Percentiles rank a stretch among this genome's conserved stretches.
These are phyloP conservation scores for Pseudobourletiella spinata DNA, from an alignment of 1,140 invertebrate species.

Conservation along the genomic window DNA sequence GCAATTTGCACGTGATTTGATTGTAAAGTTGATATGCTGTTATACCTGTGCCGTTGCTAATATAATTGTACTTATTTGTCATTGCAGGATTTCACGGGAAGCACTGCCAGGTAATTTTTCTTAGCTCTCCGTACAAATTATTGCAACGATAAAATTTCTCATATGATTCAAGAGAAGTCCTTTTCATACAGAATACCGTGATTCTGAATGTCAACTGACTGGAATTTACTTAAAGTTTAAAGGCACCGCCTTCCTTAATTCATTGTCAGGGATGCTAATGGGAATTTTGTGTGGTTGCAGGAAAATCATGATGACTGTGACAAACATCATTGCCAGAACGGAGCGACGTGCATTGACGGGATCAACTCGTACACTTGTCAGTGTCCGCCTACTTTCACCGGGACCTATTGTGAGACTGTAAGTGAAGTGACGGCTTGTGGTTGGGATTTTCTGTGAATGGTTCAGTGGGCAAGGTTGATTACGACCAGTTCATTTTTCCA, in stretches of 20 bases:
- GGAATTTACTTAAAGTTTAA: neutral
- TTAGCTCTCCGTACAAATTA: constrained; percentile 33
- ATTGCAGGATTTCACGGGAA: constrained; percentile 69
- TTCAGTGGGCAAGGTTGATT: too few species aligned
- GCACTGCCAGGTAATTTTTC: constrained; percentile 55
- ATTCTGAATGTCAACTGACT: too few species aligned
- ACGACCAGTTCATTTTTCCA: too few species aligned
- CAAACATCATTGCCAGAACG: constrained; percentile 80
- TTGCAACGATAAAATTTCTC: neutral
- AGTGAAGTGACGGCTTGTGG: neutral
- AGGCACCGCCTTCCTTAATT: neutral
- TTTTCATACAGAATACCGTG: too few species aligned
- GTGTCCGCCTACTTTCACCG: constrained; percentile 78
- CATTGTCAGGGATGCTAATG: neutral
- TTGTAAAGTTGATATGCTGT: too few species aligned
- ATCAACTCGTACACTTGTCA: constrained; percentile 78
- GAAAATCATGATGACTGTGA: constrained; percentile 85
- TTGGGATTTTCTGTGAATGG: too few species aligned
- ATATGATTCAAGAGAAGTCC: neutral
- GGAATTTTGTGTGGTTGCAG: constrained; percentile 12
- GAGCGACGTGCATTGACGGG: constrained; percentile 77
- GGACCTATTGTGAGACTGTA: constrained; percentile 54
- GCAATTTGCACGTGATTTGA: too few species aligned
- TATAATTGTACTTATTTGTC: constrained; percentile 32
- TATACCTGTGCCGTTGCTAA: too few species aligned